Evolutionary conservation across 2,888 invertebrate species (phyloP), one percentile per base, ranked within the genome.

Genomic region (Plebejus anna): DNA sequence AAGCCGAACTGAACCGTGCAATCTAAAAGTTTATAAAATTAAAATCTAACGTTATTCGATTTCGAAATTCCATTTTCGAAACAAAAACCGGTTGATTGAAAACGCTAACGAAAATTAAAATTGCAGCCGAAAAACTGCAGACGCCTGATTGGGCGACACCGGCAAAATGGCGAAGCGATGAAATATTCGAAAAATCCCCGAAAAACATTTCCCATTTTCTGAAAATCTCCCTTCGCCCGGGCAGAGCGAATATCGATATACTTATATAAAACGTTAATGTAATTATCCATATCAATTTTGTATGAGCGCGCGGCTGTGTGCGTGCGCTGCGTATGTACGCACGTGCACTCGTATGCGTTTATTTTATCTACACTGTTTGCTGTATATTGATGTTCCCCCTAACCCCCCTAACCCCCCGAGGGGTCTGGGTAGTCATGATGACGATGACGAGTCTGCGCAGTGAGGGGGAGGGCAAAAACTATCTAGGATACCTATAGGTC

Each of bases 271-370:
- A 79, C 81, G 83, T 86, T 89, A 90, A 91, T 90, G 90, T 90
- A 92, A 93, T 92, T 91, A 93, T 87, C 85, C 86, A 83, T 81
- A 84, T 86, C 87, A 88, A 91, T 90, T 92, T 90, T 90, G 90
- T 90, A 89, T 89, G 90, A 90, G 87, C 84, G 83, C 70, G 77
- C 61, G 38, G 78, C 70, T 71, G 79, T 80, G 79, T 80, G 79
- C 77, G 77, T 78, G 77, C 77, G 82, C 85, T 79, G 79, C 75
- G 77, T 78, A 77, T 66, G 73, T 83, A 81, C 85, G 86, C 75
- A 79, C 55, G 80, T 76, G 79, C 76, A 79, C 80, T 80, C 75
- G 77, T 83, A 82, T 86, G 88, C 59, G 89, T 89, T 87, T 89
- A 89, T 92, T 92, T 91, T 92, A 90, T 89, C 88, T 85, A 83